phyloP scores from a whole-genome alignment of 1,140 invertebrate species.

The Conus betulinus region DNA sequence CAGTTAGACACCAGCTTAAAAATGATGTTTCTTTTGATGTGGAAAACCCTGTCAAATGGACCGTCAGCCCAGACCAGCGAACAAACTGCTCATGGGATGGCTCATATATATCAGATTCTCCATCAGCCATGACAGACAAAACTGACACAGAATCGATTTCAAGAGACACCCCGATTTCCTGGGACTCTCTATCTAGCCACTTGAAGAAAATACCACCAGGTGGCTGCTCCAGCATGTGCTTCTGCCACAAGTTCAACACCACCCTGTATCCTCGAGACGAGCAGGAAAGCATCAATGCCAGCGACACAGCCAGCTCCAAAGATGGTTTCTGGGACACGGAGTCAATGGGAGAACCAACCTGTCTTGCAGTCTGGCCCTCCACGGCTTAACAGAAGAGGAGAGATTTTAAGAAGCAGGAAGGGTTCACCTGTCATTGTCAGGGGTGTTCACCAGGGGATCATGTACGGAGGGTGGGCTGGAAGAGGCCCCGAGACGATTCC shows the following conservation, averaged over 20 bases:
- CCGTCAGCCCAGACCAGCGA: background rate
- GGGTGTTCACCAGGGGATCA: background rate
- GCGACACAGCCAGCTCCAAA: slow-evolving; percentile 4
- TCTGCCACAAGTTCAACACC: background rate
- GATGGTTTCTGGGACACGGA: background rate
- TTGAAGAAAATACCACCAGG: background rate
- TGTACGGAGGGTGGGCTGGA: background rate
- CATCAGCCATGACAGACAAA: background rate
- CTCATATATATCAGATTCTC: background rate
- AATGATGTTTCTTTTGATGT: background rate
- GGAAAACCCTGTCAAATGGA: background rate
- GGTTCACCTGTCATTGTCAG: background rate
- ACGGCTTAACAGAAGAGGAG: background rate
- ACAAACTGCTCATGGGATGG: background rate
- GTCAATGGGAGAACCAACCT: background rate
- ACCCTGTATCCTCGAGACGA: background rate
- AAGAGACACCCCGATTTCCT: slow-evolving; percentile 7
- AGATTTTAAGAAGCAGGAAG: background rate
- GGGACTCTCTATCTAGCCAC: background rate
- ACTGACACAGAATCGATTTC: background rate
- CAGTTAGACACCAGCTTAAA: background rate
- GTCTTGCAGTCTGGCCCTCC: background rate
- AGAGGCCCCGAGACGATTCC: background rate
- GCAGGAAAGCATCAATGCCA: background rate
- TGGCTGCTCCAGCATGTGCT: background rate